Evolutionary conservation across 2,113 vertebrate species (phyloP).

Genomic region (Hyperoodon ampullatus): DNA sequence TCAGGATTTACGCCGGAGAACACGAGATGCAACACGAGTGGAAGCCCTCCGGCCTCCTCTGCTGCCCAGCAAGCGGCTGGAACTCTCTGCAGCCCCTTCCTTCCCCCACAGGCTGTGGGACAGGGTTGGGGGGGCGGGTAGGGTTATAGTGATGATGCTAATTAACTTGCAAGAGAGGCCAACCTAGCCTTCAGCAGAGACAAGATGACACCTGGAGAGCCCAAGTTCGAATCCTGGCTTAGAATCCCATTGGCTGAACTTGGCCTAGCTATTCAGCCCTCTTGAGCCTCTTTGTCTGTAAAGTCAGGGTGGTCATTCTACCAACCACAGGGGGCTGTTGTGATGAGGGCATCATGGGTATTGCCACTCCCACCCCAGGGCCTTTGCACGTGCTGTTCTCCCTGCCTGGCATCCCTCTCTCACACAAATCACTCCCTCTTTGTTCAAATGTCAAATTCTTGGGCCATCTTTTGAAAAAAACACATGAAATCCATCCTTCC

Average conservation of each 20-base stretch:
- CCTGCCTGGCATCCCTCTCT: no score
- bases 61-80: no score
- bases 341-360: background rate
- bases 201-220: background rate
- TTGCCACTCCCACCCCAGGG: background rate
- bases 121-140: accelerated
- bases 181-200: background rate
- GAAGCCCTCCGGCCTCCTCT: no score
- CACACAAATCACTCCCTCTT: background rate
- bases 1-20: background rate
- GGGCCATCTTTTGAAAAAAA: no score
- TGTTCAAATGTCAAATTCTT: background rate
- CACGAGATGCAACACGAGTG: no score
- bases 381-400: background rate
- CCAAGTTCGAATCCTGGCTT: background rate
- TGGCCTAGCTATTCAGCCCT: background rate
- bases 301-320: no score
- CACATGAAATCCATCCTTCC: no score
- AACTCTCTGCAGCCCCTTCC: no score
- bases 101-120: background rate
- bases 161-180: no score
- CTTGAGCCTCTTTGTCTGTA: background rate
- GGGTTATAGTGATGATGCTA: background rate
- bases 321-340: background rate
- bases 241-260: background rate